phyloP scores from a whole-genome alignment of 2,888 invertebrate species.

The Drosophila fungiperda region DNA sequence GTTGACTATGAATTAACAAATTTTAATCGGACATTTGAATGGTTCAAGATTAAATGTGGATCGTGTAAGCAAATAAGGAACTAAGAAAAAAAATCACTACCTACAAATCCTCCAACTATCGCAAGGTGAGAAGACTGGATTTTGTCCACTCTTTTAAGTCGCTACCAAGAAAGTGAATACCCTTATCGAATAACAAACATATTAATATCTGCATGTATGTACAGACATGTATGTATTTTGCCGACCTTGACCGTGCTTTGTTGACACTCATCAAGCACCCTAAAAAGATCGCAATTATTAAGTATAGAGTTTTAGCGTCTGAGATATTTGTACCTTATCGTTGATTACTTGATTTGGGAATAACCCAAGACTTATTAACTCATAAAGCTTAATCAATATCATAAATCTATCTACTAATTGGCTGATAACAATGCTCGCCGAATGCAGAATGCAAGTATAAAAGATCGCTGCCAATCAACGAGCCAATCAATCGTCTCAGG shows the following conservation, averaged over 20 bases:
- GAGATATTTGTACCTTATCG: not conserved
- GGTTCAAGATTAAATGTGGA: too few relatives aligned
- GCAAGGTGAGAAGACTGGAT: constrained; percentile 15
- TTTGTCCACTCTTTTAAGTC: constrained; percentile 31
- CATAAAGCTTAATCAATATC: constrained; percentile 32
- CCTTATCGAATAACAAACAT: constrained; percentile 32
- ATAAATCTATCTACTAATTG: constrained; percentile 56
- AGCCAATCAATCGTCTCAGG: not conserved
- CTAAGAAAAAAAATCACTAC: too few relatives aligned
- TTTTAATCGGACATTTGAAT: too few relatives aligned
- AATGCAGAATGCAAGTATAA: constrained; percentile 41
- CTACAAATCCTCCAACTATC: constrained; percentile 5
- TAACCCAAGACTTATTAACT: not conserved
- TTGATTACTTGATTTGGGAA: constrained; percentile 3
- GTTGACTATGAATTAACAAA: too few relatives aligned
- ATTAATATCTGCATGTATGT: not conserved
- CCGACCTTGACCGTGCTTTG: constrained; percentile 37
- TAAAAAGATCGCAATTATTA: constrained; percentile 28
- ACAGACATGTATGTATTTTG: constrained; percentile 49
- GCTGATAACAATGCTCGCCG: constrained; percentile 3
- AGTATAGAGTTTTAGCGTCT: not conserved
- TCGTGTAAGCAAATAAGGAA: too few relatives aligned
- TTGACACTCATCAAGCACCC: constrained; percentile 12
- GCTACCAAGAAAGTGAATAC: constrained; percentile 45
- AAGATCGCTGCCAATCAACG: constrained; percentile 22